Percentiles rank a stretch among this genome's conserved stretches.
phyloP scores from a whole-genome alignment of 2,888 invertebrate species.

The Sialis fuliginosa region DNA sequence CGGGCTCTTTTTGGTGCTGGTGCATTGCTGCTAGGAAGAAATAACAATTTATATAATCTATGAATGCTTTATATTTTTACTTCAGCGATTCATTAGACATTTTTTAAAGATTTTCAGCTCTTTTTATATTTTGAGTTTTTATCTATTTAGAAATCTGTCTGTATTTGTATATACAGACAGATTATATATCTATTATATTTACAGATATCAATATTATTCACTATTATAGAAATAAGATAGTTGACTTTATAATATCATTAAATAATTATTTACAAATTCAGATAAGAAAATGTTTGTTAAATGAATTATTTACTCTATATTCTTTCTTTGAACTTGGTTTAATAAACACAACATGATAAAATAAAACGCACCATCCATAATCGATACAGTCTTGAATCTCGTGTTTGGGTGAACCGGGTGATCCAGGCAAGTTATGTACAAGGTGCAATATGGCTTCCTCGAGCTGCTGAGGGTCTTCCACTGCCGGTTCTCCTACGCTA shows the following conservation, averaged over 20 bases:
- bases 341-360: background rate
- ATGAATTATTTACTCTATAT: no score
- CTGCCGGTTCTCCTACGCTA: constrained; percentile 23
- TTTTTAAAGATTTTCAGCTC: background rate
- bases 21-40: background rate
- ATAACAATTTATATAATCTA: no score
- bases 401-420: constrained; percentile 16
- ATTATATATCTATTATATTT: no score
- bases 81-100: background rate
- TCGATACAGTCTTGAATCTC: constrained; percentile 5
- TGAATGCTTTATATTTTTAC: no score
- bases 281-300: no score
- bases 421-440: constrained; percentile 30
- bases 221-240: no score
- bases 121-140: background rate
- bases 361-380: background rate
- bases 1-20: constrained; percentile 2
- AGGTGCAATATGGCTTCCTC: constrained; percentile 57
- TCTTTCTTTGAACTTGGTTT: no score
- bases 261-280: no score
- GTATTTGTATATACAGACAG: no score
- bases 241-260: no score
- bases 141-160: background rate
- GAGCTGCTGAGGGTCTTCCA: constrained; percentile 52
- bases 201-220: no score